A percentile compares a stretch with the other conserved stretches of the same genome.
phyloP scores from a whole-genome alignment of 1,140 invertebrate species.

The Drosophila ogumai region DNA sequence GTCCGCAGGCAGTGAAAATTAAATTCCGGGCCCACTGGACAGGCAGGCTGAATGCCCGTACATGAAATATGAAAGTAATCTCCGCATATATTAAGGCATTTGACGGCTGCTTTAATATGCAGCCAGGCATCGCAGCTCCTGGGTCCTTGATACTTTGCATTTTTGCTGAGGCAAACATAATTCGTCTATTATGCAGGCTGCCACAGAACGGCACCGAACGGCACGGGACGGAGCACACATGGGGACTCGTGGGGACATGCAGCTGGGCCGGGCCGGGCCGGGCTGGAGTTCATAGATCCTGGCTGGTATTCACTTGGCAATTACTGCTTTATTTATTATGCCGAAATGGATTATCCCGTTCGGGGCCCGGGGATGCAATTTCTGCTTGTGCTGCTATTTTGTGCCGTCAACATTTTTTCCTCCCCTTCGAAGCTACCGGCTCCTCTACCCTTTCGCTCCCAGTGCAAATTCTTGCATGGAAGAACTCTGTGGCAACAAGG shows the following conservation, averaged over 20 bases:
- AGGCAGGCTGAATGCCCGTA: constrained; percentile 36
- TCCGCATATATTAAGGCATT: constrained; percentile 58
- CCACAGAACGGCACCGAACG: constrained; percentile 32
- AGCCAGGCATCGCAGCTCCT: constrained; percentile 25
- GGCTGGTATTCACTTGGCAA: constrained; percentile 72
- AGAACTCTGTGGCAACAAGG: constrained; percentile 11
- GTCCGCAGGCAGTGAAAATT: constrained; percentile 36
- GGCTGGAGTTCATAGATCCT: constrained; percentile 57
- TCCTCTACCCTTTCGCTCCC: not conserved
- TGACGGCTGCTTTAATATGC: constrained; percentile 69
- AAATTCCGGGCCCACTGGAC: constrained; percentile 38
- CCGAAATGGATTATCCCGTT: constrained; percentile 82
- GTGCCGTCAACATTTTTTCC: constrained; percentile 56
- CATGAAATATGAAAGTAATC: constrained; percentile 66
- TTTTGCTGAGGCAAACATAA: constrained; percentile 79
- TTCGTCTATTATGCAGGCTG: constrained; percentile 66
- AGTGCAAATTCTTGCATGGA: constrained; percentile 29
- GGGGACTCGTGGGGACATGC: constrained; percentile 17
- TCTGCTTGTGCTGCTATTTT: constrained; percentile 70
- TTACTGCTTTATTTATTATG: constrained; percentile 84
- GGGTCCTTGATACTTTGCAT: constrained; percentile 65
- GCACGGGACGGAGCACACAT: constrained; percentile 29
- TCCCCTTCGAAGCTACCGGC: constrained; percentile 5
- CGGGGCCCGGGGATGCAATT: constrained; percentile 63
- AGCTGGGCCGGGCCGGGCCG: constrained; percentile 1